These are phyloP conservation scores for Papilio helenus DNA, from an alignment of 1,140 invertebrate genomes.

Conservation along the genomic window DNA sequence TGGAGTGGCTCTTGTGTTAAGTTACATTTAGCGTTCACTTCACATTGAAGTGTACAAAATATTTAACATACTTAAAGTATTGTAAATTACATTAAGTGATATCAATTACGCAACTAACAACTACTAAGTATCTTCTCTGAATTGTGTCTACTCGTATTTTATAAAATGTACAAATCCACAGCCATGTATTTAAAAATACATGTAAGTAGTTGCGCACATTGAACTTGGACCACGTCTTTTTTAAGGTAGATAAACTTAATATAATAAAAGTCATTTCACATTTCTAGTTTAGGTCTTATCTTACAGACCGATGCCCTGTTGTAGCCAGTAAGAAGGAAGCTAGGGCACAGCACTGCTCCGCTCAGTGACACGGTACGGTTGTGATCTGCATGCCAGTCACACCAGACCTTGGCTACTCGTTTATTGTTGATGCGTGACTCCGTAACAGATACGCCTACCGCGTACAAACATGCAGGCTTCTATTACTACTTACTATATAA, in stretches of 20 bases:
- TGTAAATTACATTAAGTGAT: not conserved
- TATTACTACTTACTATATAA: too few relatives aligned
- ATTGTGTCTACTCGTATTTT: not conserved
- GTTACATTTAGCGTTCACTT: not conserved
- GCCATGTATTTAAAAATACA: not conserved
- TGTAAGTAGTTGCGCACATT: not conserved
- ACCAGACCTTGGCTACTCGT: not conserved
- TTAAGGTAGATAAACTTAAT: too few relatives aligned
- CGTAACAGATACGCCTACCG: not conserved
- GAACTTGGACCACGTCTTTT: too few relatives aligned
- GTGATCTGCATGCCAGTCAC: not conserved
- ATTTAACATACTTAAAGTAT: not conserved
- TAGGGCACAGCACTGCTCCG: not conserved
- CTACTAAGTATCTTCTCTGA: not conserved
- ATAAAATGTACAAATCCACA: not conserved
- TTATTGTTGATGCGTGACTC: not conserved
- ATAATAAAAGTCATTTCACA: too few relatives aligned
- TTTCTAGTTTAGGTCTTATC: too few relatives aligned
- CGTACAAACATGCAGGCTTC: not conserved
- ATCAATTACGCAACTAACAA: too few relatives aligned
- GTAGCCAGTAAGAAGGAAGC: not conserved
- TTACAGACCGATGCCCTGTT: not conserved
- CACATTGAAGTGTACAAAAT: slow-evolving; percentile 6
- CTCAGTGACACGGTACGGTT: not conserved
- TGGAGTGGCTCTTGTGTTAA: not conserved